A percentile compares a stretch with the other conserved stretches of the same genome.
Conservation (phyloP, 2,797 vertebrate genomes). For the Enteromius anoplus region DNA sequence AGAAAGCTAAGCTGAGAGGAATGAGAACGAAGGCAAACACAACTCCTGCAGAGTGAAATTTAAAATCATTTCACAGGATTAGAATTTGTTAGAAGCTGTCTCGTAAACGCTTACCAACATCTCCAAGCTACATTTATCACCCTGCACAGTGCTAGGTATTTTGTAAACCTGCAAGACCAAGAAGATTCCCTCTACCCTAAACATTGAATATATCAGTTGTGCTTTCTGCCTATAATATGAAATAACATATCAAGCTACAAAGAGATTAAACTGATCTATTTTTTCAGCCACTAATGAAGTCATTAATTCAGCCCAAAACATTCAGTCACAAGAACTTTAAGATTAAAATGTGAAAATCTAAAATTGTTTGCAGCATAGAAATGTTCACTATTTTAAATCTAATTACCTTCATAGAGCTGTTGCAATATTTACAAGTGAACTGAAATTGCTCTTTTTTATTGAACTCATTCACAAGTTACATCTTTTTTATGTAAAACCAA, state of each 20-base stretch:
- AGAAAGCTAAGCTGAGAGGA: neutral
- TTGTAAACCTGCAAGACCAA: slow-evolving; percentile 17
- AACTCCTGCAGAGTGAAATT: slow-evolving; percentile 22
- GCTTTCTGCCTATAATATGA: slow-evolving; percentile 5
- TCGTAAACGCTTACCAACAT: slow-evolving; percentile 35
- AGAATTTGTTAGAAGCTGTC: neutral
- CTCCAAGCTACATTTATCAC: neutral
- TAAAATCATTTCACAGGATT: slow-evolving; percentile 30
- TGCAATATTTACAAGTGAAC: neutral
- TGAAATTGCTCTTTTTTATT: neutral
- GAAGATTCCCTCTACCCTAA: slow-evolving; percentile 10
- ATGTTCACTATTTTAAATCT: neutral
- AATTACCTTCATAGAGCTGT: neutral
- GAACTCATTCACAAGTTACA: neutral
- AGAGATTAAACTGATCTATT: neutral
- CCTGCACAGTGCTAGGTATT: neutral
- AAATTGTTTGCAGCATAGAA: neutral
- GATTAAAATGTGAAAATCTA: neutral
- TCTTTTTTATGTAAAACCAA: neutral
- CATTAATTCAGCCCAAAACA: neutral
- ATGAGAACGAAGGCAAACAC: slow-evolving; percentile 28
- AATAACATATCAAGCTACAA: slow-evolving; percentile 7
- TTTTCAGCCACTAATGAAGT: neutral
- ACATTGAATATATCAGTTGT: slow-evolving; percentile 7
- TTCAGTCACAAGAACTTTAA: neutral